Base-by-base conservation (phyloP, 2,797 vertebrate genomes). In the Pogoniulus pusillus region DNA sequence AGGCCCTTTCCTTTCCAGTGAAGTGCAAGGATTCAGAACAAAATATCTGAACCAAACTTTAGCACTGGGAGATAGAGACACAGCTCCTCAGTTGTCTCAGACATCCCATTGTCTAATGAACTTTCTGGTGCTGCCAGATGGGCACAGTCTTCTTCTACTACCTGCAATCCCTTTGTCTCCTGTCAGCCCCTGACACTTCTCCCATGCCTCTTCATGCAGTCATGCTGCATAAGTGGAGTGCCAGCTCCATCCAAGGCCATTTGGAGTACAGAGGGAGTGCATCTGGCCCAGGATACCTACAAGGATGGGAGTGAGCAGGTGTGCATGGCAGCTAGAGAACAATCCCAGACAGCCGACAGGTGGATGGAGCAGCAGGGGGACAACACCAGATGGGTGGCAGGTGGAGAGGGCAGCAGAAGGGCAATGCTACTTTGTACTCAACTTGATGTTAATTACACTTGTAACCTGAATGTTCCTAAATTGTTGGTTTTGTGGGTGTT, bases 371-470 rank as follows among this genome's bases (percentile, higher is more conserved):
- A 81, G 83, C 86, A 62, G 88, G 90, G 82, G 80, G 75, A 49
- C 60, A 95, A 62, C 72, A 68, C 72, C 90, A 96, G 92, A 93
- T 10, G 1, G 57, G 53, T 10, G 6, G 85, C 95, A 93, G 94
- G 91, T 94, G 93, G 69, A 91, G 69, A 85, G 91, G 86, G 49
- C 72, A 93, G 70, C 5, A 1, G 54, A 71, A 94, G 84, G 79
- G 71, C 80, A 94, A 17, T 20, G 51, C 39, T 43, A 55, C 80
- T 91, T 92, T 91, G 89, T 87, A 85, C 37, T 81, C 57, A 65
- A 86, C 74, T 91, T 93, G 92, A 91, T 77, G 73, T 88, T 93
- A 91, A 95, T 95, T 96, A 59, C 64, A 87, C 66, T 92, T 93
- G 85, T 85, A 89, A 82, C 18, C 59, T 91, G 23, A 3, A 1